Conservation (phyloP, 1,140 invertebrate genomes). For the Drosophila paulistorum region DNA sequence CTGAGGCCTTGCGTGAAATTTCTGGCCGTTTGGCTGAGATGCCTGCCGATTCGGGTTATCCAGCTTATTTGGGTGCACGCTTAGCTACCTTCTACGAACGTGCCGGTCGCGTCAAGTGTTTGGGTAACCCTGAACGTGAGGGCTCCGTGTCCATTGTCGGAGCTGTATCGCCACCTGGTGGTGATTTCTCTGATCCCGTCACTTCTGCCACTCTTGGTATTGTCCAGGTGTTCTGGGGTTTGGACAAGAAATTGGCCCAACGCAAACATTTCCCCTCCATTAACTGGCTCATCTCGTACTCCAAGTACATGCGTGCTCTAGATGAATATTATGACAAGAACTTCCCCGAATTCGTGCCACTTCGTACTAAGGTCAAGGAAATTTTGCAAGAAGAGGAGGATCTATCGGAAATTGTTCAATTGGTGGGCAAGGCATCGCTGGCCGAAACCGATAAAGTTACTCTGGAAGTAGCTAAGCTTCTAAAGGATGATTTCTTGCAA, state of each 20-base stretch:
- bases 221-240: conserved; percentile 99
- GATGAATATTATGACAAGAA: conserved; percentile 99
- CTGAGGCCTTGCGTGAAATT: conserved; percentile 99
- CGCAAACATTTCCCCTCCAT: conserved; percentile 99
- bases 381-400: conserved; percentile 99
- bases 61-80: conserved; percentile 98
- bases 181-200: conserved; percentile 99
- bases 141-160: conserved; percentile 99
- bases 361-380: conserved; percentile 96
- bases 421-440: conserved; percentile 99
- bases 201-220: conserved; percentile 99
- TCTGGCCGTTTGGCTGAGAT: conserved; percentile 99
- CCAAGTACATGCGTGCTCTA: conserved; percentile 98
- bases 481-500: conserved; percentile 99
- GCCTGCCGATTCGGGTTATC: conserved; percentile 99
- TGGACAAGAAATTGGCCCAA: conserved; percentile 99
- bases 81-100: conserved; percentile 99
- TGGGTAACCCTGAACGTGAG: conserved; percentile 99
- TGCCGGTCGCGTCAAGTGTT: conserved; percentile 98
- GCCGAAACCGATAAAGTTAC: conserved; percentile 99
- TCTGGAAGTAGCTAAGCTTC: conserved; percentile 97
- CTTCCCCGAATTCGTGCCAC: conserved; percentile 97
- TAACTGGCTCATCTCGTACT: conserved; percentile 99
- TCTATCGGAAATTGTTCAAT: conserved; percentile 99
- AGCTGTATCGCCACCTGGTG: conserved; percentile 99